Evolutionary conservation across 2,113 vertebrate species (phyloP).

Genomic region (Leucoraja erinaceus): DNA sequence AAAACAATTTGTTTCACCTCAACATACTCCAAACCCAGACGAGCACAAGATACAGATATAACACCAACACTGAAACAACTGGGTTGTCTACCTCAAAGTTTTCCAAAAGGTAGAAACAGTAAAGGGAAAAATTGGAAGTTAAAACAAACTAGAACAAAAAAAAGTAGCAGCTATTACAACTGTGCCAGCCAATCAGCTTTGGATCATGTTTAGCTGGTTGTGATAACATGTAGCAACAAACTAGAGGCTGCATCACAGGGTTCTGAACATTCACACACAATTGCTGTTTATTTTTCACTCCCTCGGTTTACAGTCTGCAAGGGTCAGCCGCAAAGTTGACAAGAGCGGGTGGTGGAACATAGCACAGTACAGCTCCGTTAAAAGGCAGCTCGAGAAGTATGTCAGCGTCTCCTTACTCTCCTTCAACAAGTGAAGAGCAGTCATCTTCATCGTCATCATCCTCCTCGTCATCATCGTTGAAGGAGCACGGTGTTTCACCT

Average conservation of each 20-base stretch:
- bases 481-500: constrained; percentile 71
- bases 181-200: constrained; percentile 7
- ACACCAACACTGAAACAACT: not conserved
- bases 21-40: not conserved
- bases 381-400: constrained; percentile 44
- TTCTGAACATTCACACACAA: constrained; percentile 24
- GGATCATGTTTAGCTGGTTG: not conserved
- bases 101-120: not conserved
- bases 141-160: constrained; percentile 7
- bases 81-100: too few relatives aligned
- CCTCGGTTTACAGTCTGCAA: constrained; percentile 13
- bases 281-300: constrained; percentile 6
- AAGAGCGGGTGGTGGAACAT: constrained; percentile 40
- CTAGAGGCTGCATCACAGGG: constrained; percentile 1
- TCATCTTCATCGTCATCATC: constrained; percentile 62
- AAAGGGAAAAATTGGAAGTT: not conserved
- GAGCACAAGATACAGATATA: not conserved
- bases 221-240: not conserved
- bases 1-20: not conserved
- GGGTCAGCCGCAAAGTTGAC: constrained; percentile 26
- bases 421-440: constrained; percentile 71
- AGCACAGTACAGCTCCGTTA: constrained; percentile 39
- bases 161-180: constrained; percentile 34
- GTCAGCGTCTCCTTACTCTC: constrained; percentile 41
- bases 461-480: constrained; percentile 71